Conservation (phyloP, 2,797 vertebrate species). For the Alca torda region DNA sequence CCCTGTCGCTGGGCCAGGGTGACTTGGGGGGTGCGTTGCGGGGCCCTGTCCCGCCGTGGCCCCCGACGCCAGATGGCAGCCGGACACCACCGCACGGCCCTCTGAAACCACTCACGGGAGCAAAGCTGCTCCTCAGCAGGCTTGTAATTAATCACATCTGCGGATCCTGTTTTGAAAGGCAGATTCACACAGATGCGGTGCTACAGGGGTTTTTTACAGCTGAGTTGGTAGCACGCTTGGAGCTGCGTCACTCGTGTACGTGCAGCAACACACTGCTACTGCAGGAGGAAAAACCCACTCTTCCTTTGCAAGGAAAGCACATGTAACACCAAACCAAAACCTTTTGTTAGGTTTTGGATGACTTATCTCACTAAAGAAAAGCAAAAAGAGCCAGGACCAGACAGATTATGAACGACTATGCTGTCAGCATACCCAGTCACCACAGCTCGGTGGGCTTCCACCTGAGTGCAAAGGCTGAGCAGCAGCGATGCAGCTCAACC, state of each 20-base stretch:
- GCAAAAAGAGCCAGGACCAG: not conserved
- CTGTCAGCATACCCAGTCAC: rapidly evolving
- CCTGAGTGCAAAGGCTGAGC: not conserved
- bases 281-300: not conserved
- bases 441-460: not conserved
- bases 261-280: not conserved
- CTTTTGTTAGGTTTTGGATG: no score
- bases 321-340: rapidly evolving
- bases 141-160: not conserved
- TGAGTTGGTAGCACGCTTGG: not conserved
- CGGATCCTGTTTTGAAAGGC: not conserved
- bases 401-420: rapidly evolving
- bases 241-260: not conserved
- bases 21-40: not conserved
- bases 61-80: conserved; percentile 61
- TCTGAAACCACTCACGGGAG: not conserved
- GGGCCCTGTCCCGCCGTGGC: not conserved
- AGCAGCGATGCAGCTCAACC: rapidly evolving
- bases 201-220: not conserved
- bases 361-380: not conserved
- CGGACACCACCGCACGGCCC: not conserved
- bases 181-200: not conserved
- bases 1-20: not conserved
- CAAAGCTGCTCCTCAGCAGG: not conserved
- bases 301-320: not conserved